Evolutionary conservation across 2,888 invertebrate species (phyloP).

Genomic region (Hypomecis punctinalis): DNA sequence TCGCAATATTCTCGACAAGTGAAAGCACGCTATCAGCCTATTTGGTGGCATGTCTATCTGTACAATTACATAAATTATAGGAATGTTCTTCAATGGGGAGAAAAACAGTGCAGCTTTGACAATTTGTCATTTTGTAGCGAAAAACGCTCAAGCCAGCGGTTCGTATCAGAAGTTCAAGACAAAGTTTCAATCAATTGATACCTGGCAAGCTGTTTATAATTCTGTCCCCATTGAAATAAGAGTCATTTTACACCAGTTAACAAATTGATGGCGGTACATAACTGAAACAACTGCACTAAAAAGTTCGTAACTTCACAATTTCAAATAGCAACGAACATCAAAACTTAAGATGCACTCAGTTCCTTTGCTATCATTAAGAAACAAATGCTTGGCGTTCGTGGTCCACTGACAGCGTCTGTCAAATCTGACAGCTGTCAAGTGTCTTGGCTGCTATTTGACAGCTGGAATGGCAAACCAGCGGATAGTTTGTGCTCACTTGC

Average conservation of each 20-base stretch:
- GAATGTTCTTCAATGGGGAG: too few species aligned
- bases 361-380: constrained; percentile 12
- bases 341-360: constrained; percentile 9
- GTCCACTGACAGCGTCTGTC: constrained; percentile 6
- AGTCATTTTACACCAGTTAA: background rate
- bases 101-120: too few species aligned
- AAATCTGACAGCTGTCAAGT: constrained; percentile 1
- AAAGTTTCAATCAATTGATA: too few species aligned
- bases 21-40: too few species aligned
- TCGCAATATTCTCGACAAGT: too few species aligned
- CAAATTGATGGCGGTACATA: background rate
- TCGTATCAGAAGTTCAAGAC: too few species aligned
- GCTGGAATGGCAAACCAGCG: constrained; percentile 24
- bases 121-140: too few species aligned
- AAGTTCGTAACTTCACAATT: background rate
- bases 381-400: constrained; percentile 9
- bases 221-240: background rate
- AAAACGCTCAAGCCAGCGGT: too few species aligned
- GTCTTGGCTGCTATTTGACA: background rate
- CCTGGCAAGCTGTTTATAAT: too few species aligned
- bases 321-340: constrained; percentile 2
- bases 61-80: background rate
- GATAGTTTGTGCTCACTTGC: constrained; percentile 9
- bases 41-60: too few species aligned
- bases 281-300: background rate